Percentiles rank a stretch among this genome's conserved stretches.
Conservation (phyloP, 2,888 invertebrate genomes). For the Carpatolechia fugitivella region DNA sequence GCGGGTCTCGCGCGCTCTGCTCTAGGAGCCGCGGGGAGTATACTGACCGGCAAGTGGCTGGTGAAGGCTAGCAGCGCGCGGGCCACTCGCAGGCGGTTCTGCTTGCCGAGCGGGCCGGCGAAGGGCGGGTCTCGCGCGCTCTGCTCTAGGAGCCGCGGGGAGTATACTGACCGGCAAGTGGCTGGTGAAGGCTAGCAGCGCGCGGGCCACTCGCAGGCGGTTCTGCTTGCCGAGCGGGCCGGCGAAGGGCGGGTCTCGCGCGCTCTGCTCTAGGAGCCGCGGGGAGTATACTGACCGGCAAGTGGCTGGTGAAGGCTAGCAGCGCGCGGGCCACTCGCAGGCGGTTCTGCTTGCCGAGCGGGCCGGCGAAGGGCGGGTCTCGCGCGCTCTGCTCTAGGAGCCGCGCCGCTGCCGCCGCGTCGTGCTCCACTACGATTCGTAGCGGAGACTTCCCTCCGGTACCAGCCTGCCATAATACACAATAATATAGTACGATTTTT, state of each 20-base stretch:
- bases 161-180: slow-evolving; percentile 33
- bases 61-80: too few species aligned
- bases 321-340: slow-evolving; percentile 63
- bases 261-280: too few species aligned
- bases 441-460: slow-evolving; percentile 46
- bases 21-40: too few species aligned
- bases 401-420: slow-evolving; percentile 56
- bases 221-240: slow-evolving; percentile 75
- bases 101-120: too few species aligned
- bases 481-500: too few species aligned
- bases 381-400: slow-evolving; percentile 69
- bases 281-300: slow-evolving; percentile 34
- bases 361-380: slow-evolving; percentile 70
- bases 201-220: slow-evolving; percentile 62
- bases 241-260: slow-evolving; percentile 68
- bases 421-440: slow-evolving; percentile 59
- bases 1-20: too few species aligned
- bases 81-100: too few species aligned
- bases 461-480: slow-evolving; percentile 18
- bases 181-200: slow-evolving; percentile 43
- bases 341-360: slow-evolving; percentile 71
- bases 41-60: too few species aligned
- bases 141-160: too few species aligned
- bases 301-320: slow-evolving; percentile 37
- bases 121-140: too few species aligned